Conservation (phyloP, 2,888 invertebrate genomes). For the Acleris cristana region DNA sequence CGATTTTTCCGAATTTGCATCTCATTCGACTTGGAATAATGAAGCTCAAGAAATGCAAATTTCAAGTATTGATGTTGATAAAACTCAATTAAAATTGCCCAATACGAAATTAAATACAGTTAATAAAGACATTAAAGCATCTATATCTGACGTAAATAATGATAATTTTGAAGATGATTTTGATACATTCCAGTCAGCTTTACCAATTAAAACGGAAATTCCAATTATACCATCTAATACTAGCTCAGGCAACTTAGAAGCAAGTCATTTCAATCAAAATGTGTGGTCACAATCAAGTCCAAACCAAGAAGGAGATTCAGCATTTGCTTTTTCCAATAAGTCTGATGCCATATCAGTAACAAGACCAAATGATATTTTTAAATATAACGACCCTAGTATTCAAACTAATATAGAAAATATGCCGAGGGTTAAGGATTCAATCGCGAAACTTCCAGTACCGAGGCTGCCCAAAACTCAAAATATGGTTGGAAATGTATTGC, state of each 20-base stretch:
- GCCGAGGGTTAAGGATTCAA: slow-evolving; percentile 43
- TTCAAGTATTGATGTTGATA: slow-evolving; percentile 5
- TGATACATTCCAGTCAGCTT: slow-evolving; percentile 75
- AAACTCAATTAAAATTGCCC: not conserved
- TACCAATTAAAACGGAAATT: slow-evolving; percentile 50
- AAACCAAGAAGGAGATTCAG: slow-evolving; percentile 46
- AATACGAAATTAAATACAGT: slow-evolving; percentile 29
- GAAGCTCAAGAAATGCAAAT: slow-evolving; percentile 42
- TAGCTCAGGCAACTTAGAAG: slow-evolving; percentile 41
- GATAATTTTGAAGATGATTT: slow-evolving; percentile 69
- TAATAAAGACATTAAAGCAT: slow-evolving; percentile 13
- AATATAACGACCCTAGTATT: slow-evolving; percentile 41
- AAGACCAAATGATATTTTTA: slow-evolving; percentile 51
- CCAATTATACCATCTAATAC: slow-evolving; percentile 18
- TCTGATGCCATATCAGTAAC: slow-evolving; percentile 60
- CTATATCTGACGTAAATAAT: slow-evolving; percentile 33
- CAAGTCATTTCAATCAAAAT: slow-evolving; percentile 45
- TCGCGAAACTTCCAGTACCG: slow-evolving; percentile 43
- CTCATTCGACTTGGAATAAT: slow-evolving; percentile 56
- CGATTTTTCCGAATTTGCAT: slow-evolving; percentile 73
- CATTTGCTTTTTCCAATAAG: slow-evolving; percentile 53
- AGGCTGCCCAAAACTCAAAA: slow-evolving; percentile 39
- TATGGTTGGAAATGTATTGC: slow-evolving; percentile 53
- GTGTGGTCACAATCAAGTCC: slow-evolving; percentile 38
- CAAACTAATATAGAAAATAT: slow-evolving; percentile 42